phyloP scores from a whole-genome alignment of 2,797 vertebrate genomes.

The Simalia tracyae region DNA sequence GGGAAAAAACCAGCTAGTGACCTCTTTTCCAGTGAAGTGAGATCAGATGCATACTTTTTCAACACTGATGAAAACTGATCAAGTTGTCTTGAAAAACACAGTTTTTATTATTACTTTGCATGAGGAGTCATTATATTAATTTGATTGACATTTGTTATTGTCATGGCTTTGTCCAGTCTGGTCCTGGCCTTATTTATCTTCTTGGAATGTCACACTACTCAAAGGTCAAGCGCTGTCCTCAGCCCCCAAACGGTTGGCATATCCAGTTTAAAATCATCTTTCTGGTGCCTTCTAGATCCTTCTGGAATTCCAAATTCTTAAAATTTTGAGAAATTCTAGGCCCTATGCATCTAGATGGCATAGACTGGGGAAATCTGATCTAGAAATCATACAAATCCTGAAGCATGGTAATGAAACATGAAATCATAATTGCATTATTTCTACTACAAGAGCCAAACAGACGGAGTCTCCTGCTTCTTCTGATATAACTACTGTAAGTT shows the following conservation, averaged over 20 bases:
- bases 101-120: background rate
- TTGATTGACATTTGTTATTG: background rate
- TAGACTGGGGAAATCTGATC: background rate
- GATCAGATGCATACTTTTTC: background rate
- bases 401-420: background rate
- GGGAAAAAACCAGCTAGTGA: slow-evolving; percentile 21
- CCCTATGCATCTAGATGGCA: background rate
- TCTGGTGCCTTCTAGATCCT: background rate
- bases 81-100: background rate
- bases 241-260: background rate
- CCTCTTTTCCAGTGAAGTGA: slow-evolving; percentile 5
- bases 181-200: background rate
- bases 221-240: background rate
- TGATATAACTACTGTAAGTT: background rate
- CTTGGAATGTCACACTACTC: background rate
- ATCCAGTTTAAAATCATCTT: background rate
- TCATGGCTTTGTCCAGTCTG: background rate
- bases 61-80: background rate
- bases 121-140: background rate
- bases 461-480: background rate
- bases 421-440: background rate
- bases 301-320: background rate
- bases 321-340: background rate
- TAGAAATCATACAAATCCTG: background rate
- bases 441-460: background rate